Base-by-base conservation (phyloP, 2,797 vertebrate species). In the Etheostoma perlongum region DNA sequence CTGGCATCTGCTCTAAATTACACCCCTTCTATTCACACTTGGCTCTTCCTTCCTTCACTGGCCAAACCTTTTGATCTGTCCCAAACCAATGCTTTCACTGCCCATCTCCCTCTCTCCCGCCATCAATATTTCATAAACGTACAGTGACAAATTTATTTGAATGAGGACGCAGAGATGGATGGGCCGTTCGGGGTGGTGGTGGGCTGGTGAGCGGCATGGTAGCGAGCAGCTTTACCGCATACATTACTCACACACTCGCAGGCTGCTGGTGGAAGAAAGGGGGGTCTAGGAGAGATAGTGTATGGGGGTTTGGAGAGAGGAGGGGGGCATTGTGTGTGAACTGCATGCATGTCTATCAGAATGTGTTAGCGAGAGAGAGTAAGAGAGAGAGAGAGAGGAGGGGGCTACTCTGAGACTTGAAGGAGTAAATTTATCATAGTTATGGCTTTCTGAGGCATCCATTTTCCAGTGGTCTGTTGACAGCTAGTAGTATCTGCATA, bases 381-480 rank as follows among this genome's bases (percentile, higher is more conserved):
- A 75, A 87, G 74, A 80, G 82, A 89, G 85, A 74, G 47, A 51
- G 65, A 61, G 75, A 69, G 77, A 53, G 84, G 82, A 53, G 86
- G 91, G 91, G 91, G 87, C 67, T 84, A 91, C 88, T 93, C 81
- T 54, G 80, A 87, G 93, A 94, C 94, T 92, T 89, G 92, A 91
- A 95, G 72, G 92, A 96, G 96, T 93, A 90, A 96, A 99, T 99
- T 98, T 97, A 97, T 99, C 97, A 98, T 98, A 97, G 96, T 98
- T 98, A 98, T 96, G 95, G 97, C 96, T 98, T 98, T 96, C 96
- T 96, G 79, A 92, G 91, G 95, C 97, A 96, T 98, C 96, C 96
- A 96, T 98, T 98, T 97, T 97, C 95, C 95, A 94, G 94, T 93
- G 95, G 96, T 94, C 95, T 95, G 95, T 94, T 96, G 96, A 97